Percentiles rank a stretch among this genome's conserved stretches.
These are phyloP conservation scores for Sebastes taczanowskii DNA, from an alignment of 2,797 vertebrate genomes.

Conservation along the genomic window DNA sequence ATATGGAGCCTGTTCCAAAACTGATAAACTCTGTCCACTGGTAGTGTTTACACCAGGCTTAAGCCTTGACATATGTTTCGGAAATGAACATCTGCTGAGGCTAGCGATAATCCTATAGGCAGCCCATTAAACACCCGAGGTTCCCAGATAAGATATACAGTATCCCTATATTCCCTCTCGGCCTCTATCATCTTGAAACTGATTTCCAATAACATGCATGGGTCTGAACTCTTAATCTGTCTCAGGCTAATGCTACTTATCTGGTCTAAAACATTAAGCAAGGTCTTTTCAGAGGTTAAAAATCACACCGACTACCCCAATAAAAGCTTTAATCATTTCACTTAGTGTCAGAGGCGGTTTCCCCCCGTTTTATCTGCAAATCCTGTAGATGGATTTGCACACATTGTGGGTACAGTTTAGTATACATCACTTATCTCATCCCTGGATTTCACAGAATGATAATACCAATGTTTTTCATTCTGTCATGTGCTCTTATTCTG, in stretches of 20 bases:
- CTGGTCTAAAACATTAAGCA: conserved; percentile 76
- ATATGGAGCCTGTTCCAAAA: conserved; percentile 77
- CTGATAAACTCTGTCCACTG: conserved; percentile 80
- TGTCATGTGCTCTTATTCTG: conserved; percentile 37
- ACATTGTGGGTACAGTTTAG: conserved; percentile 43
- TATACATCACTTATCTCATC: conserved; percentile 54
- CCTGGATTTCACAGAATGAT: conserved; percentile 49
- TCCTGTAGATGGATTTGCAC: conserved; percentile 62
- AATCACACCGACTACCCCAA: conserved; percentile 55
- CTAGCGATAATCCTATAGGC: conserved; percentile 81
- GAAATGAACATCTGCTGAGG: conserved; percentile 81
- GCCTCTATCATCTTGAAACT: conserved; percentile 71
- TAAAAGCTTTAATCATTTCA: conserved; percentile 74
- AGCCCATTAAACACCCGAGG: conserved; percentile 78
- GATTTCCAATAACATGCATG: conserved; percentile 74
- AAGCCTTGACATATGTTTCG: conserved; percentile 83
- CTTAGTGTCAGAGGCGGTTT: conserved; percentile 60
- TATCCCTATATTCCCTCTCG: conserved; percentile 63
- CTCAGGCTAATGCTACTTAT: conserved; percentile 77
- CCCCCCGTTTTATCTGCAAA: conserved; percentile 64
- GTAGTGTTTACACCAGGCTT: conserved; percentile 80
- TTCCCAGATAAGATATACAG: conserved; percentile 75
- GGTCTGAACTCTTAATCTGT: conserved; percentile 72
- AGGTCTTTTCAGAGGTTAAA: conserved; percentile 68
- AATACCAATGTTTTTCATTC: conserved; percentile 55